Conservation (phyloP, 2,797 vertebrate genomes). For the Schizothorax lantsangensis region DNA sequence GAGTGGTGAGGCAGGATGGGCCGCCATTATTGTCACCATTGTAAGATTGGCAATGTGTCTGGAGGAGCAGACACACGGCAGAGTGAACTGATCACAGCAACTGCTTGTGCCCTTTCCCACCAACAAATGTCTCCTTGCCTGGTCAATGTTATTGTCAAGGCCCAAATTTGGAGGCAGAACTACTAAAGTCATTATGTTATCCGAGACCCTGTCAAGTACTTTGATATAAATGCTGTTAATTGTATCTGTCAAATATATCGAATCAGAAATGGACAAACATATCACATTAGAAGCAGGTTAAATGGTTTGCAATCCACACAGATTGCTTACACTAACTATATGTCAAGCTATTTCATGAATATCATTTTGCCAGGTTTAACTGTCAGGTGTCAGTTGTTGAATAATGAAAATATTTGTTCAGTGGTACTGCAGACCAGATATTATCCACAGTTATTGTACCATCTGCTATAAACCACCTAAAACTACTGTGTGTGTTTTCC, state of each 20-base stretch:
- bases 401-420: constrained; percentile 11
- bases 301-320: constrained; percentile 48
- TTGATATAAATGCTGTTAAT: not conserved
- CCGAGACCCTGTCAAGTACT: not conserved
- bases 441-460: not conserved
- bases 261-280: not conserved
- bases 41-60: constrained; percentile 61
- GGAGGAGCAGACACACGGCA: constrained; percentile 52
- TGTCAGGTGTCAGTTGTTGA: constrained; percentile 8
- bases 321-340: not conserved
- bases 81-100: constrained; percentile 70
- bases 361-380: constrained; percentile 2
- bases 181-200: constrained; percentile 11
- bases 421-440: constrained; percentile 8
- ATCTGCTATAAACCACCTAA: constrained; percentile 21
- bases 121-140: constrained; percentile 1
- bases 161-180: not conserved
- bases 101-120: constrained; percentile 76
- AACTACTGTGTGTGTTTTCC: constrained; percentile 30
- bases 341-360: constrained; percentile 4
- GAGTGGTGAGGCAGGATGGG: constrained; percentile 62
- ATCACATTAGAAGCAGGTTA: constrained; percentile 59
- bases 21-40: constrained; percentile 61
- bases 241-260: not conserved
- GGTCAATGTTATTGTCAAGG: constrained; percentile 26